phyloP scores from a whole-genome alignment of 2,797 vertebrate species.

The Tachyglossus aculeatus region DNA sequence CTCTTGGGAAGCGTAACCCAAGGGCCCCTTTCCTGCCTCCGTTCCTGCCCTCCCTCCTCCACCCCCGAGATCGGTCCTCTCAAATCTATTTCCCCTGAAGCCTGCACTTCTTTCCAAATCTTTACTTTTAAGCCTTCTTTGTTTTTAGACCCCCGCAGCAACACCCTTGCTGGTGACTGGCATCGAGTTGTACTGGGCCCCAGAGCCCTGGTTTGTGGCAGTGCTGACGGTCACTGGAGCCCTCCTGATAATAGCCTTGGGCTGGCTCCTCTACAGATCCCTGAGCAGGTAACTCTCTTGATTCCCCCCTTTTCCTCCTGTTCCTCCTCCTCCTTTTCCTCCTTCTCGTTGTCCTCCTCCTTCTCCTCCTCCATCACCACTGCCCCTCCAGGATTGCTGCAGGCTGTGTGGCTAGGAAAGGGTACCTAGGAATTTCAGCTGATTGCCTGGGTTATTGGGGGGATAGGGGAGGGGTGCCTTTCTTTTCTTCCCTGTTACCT shows the following conservation, averaged over 20 bases:
- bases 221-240: constrained; percentile 65
- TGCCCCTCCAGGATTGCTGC: neutral
- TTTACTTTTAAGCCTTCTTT: neutral
- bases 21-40: neutral
- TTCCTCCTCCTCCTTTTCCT: neutral
- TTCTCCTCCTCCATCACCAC: neutral
- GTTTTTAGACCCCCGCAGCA: constrained; percentile 46
- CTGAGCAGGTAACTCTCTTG: constrained; percentile 54
- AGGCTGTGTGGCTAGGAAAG: no score
- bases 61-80: neutral
- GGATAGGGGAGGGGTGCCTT: no score
- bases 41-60: neutral
- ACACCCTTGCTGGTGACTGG: constrained; percentile 49
- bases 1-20: neutral
- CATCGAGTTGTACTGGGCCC: constrained; percentile 62
- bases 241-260: constrained; percentile 63
- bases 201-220: constrained; percentile 73
- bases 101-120: no score
- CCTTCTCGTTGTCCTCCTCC: neutral
- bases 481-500: no score
- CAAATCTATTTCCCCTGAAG: neutral
- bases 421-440: no score
- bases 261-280: constrained; percentile 40
- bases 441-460: no score
- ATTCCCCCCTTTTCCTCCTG: neutral